phyloP scores from a whole-genome alignment of 2,113 vertebrate genomes.

The Pyrgilauda ruficollis region DNA sequence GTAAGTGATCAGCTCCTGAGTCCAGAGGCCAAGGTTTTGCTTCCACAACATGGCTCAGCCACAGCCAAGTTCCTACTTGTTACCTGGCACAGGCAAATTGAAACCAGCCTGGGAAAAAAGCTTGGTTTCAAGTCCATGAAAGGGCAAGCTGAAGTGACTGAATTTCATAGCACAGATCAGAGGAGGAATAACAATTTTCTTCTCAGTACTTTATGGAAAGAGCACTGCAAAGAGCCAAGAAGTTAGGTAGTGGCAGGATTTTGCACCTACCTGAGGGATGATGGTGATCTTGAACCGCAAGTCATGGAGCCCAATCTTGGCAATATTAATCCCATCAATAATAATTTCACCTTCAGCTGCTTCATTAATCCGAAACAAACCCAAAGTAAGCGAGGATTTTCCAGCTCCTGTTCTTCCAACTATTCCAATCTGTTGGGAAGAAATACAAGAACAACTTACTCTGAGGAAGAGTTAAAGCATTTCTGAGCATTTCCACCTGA shows the following conservation, averaged over 20 bases:
- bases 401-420: constrained; percentile 95
- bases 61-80: background rate
- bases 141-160: background rate
- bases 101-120: background rate
- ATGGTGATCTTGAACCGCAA: constrained; percentile 93
- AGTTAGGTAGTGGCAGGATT: background rate
- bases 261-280: constrained; percentile 86
- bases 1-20: background rate
- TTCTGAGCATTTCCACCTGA: background rate
- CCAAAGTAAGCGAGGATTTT: constrained; percentile 92
- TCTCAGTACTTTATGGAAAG: background rate
- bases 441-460: background rate
- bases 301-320: constrained; percentile 88
- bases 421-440: constrained; percentile 85
- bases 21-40: background rate
- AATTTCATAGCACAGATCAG: background rate
- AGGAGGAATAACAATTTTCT: background rate
- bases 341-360: constrained; percentile 84
- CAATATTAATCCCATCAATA: constrained; percentile 88
- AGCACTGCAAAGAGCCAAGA: background rate
- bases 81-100: background rate
- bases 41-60: background rate
- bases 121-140: background rate
- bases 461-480: background rate
- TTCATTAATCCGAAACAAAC: constrained; percentile 94